Conservation (phyloP, 2,113 vertebrate species). For the Trichomycterus rosablanca region DNA sequence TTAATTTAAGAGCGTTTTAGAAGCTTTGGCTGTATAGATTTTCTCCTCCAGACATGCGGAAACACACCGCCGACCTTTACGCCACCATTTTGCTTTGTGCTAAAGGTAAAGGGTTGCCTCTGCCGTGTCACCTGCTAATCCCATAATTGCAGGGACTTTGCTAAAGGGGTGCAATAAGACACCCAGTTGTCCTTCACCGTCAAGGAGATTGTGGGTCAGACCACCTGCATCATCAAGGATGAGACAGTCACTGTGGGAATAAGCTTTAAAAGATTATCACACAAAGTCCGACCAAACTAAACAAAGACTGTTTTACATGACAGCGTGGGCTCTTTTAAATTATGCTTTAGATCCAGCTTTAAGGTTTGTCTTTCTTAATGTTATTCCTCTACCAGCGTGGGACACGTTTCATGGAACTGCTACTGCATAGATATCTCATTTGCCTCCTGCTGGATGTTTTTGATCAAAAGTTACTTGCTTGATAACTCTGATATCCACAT, state of each 20-base stretch:
- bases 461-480: neutral
- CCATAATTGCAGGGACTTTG: slow-evolving; percentile 20
- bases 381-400: neutral
- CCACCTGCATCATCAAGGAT: neutral
- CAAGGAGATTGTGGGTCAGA: neutral
- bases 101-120: slow-evolving; percentile 1
- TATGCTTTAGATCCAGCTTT: neutral
- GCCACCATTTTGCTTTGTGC: neutral
- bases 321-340: neutral
- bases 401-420: neutral
- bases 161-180: neutral
- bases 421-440: neutral
- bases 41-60: neutral
- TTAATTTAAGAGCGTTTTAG: too few relatives aligned
- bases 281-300: neutral
- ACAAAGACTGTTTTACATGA: neutral
- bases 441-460: neutral
- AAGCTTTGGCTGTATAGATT: too few relatives aligned
- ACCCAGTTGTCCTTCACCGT: neutral
- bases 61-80: slow-evolving; percentile 2
- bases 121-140: neutral
- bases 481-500: too few relatives aligned
- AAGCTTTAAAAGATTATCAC: neutral
- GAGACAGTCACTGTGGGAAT: neutral
- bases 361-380: neutral